phyloP scores from a whole-genome alignment of 1,140 invertebrate genomes.

The Muscidifurax raptorellus region DNA sequence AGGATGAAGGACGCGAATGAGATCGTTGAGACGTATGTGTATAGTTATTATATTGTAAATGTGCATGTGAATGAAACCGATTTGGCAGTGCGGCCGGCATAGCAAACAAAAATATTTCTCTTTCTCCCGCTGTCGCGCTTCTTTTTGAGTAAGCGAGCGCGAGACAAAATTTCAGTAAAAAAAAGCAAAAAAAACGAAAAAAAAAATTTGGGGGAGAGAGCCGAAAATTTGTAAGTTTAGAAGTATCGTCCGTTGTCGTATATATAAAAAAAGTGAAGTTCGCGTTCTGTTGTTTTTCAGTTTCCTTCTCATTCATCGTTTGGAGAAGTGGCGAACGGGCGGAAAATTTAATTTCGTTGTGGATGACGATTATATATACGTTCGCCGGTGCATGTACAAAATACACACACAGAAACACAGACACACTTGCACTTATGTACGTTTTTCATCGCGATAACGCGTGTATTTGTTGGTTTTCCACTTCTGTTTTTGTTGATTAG shows the following conservation, averaged over 20 bases:
- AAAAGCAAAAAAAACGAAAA: slow-evolving; percentile 39
- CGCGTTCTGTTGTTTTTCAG: slow-evolving; percentile 34
- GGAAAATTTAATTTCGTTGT: neutral
- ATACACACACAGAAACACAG: slow-evolving; percentile 29
- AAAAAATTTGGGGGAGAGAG: slow-evolving; percentile 36
- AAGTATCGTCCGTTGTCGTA: slow-evolving; percentile 33
- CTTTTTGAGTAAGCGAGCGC: slow-evolving; percentile 23
- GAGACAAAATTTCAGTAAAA: slow-evolving; percentile 30
- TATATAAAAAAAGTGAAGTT: slow-evolving; percentile 37
- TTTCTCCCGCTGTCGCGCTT: slow-evolving; percentile 25
- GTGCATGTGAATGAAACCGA: slow-evolving; percentile 43
- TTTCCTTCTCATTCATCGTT: slow-evolving; percentile 11
- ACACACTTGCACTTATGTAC: slow-evolving; percentile 47
- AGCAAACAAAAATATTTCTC: slow-evolving; percentile 27
- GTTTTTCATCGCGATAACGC: slow-evolving; percentile 38
- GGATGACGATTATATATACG: neutral
- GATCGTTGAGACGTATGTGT: slow-evolving; percentile 48
- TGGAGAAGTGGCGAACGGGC: slow-evolving; percentile 2
- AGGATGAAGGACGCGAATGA: slow-evolving; percentile 36
- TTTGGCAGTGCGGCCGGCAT: slow-evolving; percentile 40
- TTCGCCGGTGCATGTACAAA: slow-evolving; percentile 27
- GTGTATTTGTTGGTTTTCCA: slow-evolving; percentile 50
- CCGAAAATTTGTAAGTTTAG: slow-evolving; percentile 41
- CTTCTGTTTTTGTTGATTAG: slow-evolving; percentile 54
- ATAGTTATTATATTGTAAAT: slow-evolving; percentile 54